These are phyloP conservation scores for Caenorhabditis tropicalis DNA, from an alignment of 1,140 invertebrate genomes.

Conservation along the genomic window DNA sequence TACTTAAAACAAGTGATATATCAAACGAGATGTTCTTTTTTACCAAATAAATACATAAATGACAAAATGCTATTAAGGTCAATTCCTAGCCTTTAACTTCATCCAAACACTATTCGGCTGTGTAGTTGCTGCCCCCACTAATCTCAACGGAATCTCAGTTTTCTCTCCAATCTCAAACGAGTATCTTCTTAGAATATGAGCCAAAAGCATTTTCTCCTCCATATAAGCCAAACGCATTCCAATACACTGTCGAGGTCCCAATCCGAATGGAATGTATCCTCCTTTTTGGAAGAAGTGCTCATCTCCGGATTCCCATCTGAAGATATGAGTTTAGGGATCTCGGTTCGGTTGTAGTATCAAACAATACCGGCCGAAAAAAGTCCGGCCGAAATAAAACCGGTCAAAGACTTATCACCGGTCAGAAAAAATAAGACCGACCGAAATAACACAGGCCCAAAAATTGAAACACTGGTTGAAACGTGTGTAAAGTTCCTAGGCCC, in stretches of 20 bases:
- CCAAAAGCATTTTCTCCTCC: conserved; percentile 77
- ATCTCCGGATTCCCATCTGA: conserved; percentile 39
- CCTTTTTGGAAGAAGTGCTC: conserved; percentile 7
- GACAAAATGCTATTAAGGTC: background rate
- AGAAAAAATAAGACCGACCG: background rate
- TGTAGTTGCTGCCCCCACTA: background rate
- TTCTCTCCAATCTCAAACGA: background rate
- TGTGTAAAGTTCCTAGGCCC: too few species aligned
- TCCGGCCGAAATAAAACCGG: background rate
- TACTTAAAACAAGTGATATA: background rate
- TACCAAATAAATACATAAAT: background rate
- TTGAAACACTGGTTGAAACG: too few species aligned
- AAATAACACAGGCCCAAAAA: too few species aligned
- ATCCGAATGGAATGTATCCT: conserved; percentile 74
- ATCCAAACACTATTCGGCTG: background rate
- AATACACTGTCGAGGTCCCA: conserved; percentile 75
- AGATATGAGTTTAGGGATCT: background rate
- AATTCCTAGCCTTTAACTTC: background rate
- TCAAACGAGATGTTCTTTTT: background rate
- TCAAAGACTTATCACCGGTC: conserved; percentile 48
- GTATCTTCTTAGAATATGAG: conserved; percentile 67
- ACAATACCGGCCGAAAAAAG: too few species aligned
- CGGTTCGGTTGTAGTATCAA: background rate
- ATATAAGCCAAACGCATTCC: conserved; percentile 78
- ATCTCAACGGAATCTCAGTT: background rate